Evolutionary conservation across 2,113 vertebrate genomes (phyloP), one percentile per base, ranked within the genome.

Genomic region (Sinosuthora webbiana): DNA sequence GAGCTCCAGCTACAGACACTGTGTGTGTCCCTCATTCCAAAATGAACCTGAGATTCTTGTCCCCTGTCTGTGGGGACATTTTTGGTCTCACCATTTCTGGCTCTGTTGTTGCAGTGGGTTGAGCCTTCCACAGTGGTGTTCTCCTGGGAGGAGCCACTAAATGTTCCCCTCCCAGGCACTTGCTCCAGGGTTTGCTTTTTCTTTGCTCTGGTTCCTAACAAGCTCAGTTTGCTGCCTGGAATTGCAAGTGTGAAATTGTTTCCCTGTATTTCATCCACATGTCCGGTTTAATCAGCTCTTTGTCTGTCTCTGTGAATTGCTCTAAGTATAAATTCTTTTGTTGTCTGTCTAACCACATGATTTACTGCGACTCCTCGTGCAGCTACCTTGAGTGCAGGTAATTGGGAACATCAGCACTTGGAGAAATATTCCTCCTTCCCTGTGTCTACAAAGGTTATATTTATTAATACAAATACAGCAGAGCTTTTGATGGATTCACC

Each of bases 261-360:
- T 90, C 91, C 81, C 84, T 90, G 87, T 84, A 83, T 94, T 89
- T 97, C 90, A 94, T 93, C 94, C 49, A 31, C 79, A 79, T 78
- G 96, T 96, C 94, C 60, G 1, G 69, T 92, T 90, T 97, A 97
- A 97, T 97, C 97, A 97, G 95, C 87, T 35, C 95, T 82, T 93
- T 87, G 82, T 92, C 92, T 92, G 91, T 93, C 94, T 93, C 42
- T 89, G 89, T 90, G 97, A 96, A 97, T 97, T 94, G 93, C 93
- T 96, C 60, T 2, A 82, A 63, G 84, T 94, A 71, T 94, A 97
- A 97, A 97, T 96, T 89, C 94, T 89, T 96, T 85, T 89, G 67
- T 87, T 57, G 71, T 91, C 94, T 87, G 81, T 86, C 95, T 67
- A 59, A 83, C 56, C 56, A 10, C 71, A 80, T 95, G 97, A 91